A percentile compares a stretch with the other conserved stretches of the same genome.
These are phyloP conservation scores for Calonectris borealis DNA, from an alignment of 2,113 vertebrate species.

Conservation along the genomic window DNA sequence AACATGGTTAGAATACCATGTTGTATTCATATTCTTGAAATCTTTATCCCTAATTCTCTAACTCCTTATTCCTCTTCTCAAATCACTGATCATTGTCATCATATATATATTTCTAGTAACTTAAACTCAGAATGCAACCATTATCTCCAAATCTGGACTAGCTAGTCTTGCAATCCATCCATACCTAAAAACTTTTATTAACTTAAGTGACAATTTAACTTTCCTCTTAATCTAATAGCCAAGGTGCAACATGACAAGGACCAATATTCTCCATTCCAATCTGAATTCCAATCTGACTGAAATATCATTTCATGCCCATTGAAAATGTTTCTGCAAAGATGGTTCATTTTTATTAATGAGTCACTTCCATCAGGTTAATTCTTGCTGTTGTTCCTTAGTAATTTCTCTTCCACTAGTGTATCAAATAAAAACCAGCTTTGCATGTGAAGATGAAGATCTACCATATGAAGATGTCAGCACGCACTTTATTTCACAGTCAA, in stretches of 20 bases:
- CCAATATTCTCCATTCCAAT: background rate
- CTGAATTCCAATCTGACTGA: background rate
- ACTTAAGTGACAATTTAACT: background rate
- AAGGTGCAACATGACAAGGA: background rate
- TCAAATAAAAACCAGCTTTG: background rate
- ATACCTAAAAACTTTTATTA: background rate
- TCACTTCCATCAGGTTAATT: background rate
- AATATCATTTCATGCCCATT: background rate
- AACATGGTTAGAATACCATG: background rate
- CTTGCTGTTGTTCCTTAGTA: background rate
- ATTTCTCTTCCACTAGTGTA: background rate
- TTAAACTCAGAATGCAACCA: background rate
- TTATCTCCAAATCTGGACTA: background rate
- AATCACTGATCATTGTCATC: background rate
- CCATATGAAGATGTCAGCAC: background rate
- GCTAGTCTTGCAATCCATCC: background rate
- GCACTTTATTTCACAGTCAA: background rate
- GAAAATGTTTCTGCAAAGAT: background rate
- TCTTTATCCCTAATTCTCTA: background rate
- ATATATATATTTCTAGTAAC: background rate
- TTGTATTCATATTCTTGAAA: background rate
- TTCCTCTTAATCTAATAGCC: background rate
- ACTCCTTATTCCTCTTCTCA: background rate
- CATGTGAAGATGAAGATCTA: background rate
- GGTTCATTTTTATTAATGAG: background rate